Evolutionary conservation across 2,113 vertebrate genomes (phyloP).

Genomic region (Sapayoa aenigma): DNA sequence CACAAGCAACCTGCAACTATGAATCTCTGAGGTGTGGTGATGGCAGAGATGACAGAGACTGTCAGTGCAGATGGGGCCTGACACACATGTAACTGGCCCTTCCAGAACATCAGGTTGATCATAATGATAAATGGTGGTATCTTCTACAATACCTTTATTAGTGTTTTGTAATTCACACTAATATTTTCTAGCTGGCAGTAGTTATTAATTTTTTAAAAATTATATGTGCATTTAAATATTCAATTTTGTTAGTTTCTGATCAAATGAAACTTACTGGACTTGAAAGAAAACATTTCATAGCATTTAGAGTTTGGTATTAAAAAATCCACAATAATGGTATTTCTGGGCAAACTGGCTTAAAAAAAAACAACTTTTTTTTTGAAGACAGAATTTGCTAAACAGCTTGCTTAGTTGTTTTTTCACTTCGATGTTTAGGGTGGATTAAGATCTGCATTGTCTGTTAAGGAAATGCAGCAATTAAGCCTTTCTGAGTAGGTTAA

Average conservation of each 20-base stretch:
- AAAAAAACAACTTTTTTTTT: neutral
- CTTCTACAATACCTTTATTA: neutral
- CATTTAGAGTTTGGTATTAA: neutral
- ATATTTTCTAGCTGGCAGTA: neutral
- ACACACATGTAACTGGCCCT: neutral
- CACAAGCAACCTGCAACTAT: neutral
- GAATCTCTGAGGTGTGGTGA: neutral
- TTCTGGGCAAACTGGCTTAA: neutral
- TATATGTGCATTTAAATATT: neutral
- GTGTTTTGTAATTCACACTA: neutral
- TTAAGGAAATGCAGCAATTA: neutral
- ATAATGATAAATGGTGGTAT: neutral
- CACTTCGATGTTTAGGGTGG: neutral
- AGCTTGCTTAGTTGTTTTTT: neutral
- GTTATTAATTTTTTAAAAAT: neutral
- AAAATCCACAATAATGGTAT: neutral
- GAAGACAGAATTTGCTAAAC: neutral
- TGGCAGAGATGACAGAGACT: neutral
- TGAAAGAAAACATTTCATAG: neutral
- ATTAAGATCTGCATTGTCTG: neutral
- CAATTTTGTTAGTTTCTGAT: neutral
- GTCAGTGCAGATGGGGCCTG: neutral
- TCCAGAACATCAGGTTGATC: neutral
- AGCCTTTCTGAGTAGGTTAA: neutral
- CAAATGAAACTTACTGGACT: neutral